A percentile compares a stretch with the other conserved stretches of the same genome.
Conservation (phyloP, 1,140 invertebrate species). For the Plectrocnemia conspersa region DNA sequence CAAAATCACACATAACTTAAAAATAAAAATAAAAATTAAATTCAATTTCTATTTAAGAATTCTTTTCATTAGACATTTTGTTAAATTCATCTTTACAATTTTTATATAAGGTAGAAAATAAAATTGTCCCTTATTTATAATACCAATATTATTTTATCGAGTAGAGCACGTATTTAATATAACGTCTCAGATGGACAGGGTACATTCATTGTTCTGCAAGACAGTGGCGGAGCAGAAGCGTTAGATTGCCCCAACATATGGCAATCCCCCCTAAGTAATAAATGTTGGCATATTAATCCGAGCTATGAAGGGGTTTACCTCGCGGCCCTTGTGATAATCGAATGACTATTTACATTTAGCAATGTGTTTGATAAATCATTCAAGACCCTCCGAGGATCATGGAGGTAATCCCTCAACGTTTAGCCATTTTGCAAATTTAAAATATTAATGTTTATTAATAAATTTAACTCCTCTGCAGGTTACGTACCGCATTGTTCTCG, state of each 20-base stretch:
- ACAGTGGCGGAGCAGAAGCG: conserved; percentile 19
- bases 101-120: no score
- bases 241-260: conserved; percentile 30
- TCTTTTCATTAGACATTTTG: no score
- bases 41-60: no score
- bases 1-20: no score
- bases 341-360: conserved; percentile 32
- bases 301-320: conserved; percentile 26
- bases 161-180: conserved; percentile 16
- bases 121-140: background rate
- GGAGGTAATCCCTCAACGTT: no score
- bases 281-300: conserved; percentile 35
- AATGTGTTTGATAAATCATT: conserved; percentile 19
- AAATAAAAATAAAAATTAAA: no score
- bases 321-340: conserved; percentile 31
- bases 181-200: conserved; percentile 9
- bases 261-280: conserved; percentile 27
- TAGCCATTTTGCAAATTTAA: no score
- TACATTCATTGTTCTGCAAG: conserved; percentile 23
- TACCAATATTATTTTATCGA: background rate
- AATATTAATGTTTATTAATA: no score
- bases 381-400: background rate
- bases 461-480: no score
- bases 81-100: no score
- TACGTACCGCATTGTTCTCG: no score